Evolutionary conservation across 1,140 invertebrate genomes (phyloP).

Genomic region (Leptinotarsa undecemlineata): DNA sequence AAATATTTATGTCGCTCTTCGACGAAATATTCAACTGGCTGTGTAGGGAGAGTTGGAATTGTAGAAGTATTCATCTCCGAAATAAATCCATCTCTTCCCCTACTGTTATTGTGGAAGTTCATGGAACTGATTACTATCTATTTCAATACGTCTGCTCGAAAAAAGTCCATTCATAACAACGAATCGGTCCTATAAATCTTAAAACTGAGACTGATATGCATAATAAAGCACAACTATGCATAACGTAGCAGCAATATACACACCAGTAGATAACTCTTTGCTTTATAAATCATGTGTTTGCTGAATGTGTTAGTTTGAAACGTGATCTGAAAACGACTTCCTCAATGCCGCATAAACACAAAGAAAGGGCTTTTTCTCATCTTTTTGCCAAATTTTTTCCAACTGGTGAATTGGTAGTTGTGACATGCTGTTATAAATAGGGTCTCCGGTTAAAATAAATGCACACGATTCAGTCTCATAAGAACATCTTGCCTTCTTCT

Average conservation of each 20-base stretch:
- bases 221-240: neutral
- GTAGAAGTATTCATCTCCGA: too few relatives aligned
- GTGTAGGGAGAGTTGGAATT: too few relatives aligned
- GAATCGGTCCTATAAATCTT: conserved; percentile 2
- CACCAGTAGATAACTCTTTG: conserved; percentile 5
- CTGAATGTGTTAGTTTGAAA: neutral
- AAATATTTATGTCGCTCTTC: too few relatives aligned
- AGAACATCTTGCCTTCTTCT: too few relatives aligned
- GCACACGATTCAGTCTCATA: too few relatives aligned
- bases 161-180: neutral
- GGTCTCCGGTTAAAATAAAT: too few relatives aligned
- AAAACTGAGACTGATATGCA: neutral
- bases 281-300: neutral
- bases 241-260: conserved; percentile 4
- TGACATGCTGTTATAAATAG: too few relatives aligned
- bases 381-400: too few relatives aligned
- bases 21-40: too few relatives aligned
- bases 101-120: neutral
- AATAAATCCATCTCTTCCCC: too few relatives aligned
- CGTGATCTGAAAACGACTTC: neutral
- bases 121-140: neutral
- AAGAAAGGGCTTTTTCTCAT: neutral
- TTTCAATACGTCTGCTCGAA: neutral
- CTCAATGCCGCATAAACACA: neutral
- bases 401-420: too few relatives aligned